These are phyloP conservation scores for Zapus hudsonius DNA, from an alignment of 2,113 vertebrate genomes.

Conservation along the genomic window DNA sequence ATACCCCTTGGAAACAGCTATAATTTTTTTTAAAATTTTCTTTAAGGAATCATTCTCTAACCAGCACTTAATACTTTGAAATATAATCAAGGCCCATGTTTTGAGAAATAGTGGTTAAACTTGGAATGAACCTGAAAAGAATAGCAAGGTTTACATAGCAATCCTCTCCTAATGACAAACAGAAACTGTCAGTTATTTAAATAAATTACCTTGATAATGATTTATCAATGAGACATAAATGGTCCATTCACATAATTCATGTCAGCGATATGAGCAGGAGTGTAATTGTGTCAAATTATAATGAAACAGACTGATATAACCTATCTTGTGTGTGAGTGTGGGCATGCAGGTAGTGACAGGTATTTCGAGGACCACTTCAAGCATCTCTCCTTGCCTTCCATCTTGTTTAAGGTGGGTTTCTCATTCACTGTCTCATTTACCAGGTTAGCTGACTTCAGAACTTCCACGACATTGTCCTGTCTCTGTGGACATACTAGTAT, in stretches of 20 bases:
- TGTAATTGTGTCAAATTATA: neutral
- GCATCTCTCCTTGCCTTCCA: too few relatives aligned
- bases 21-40: neutral
- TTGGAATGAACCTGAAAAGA: neutral
- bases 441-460: too few relatives aligned
- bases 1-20: neutral
- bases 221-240: neutral
- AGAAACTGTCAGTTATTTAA: neutral
- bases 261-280: neutral
- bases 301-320: neutral
- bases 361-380: too few relatives aligned
- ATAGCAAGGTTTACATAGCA: too few relatives aligned
- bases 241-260: neutral
- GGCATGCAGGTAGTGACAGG: too few relatives aligned
- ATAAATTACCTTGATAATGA: neutral
- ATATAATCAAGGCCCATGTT: neutral
- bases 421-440: too few relatives aligned
- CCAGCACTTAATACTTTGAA: neutral
- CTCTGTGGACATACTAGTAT: too few relatives aligned
- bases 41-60: neutral
- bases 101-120: conserved; percentile 14
- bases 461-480: too few relatives aligned
- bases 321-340: neutral
- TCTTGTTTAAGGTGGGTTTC: too few relatives aligned
- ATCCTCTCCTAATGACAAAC: neutral